These are phyloP conservation scores for Centropristis striata DNA, from an alignment of 2,113 vertebrate genomes.

Conservation along the genomic window DNA sequence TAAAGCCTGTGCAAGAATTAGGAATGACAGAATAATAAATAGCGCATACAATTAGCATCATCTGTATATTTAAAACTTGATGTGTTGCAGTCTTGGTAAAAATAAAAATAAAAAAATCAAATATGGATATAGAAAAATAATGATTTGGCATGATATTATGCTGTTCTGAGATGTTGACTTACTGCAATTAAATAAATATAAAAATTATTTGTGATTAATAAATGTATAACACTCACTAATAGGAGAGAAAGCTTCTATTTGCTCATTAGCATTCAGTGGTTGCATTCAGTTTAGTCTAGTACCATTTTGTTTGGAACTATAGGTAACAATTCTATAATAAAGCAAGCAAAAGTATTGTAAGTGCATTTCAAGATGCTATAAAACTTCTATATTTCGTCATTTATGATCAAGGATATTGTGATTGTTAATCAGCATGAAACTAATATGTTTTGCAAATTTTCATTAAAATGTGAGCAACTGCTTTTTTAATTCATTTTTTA, in stretches of 20 bases:
- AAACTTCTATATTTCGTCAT: background rate
- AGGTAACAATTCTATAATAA: background rate
- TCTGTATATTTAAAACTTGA: conserved; percentile 27
- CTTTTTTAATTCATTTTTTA: background rate
- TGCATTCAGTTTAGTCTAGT: background rate
- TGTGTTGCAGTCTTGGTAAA: background rate
- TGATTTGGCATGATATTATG: background rate
- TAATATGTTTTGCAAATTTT: background rate
- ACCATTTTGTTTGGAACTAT: background rate
- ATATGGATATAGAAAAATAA: background rate
- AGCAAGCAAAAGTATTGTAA: background rate
- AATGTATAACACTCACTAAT: conserved; percentile 1
- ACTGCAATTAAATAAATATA: background rate
- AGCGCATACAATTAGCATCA: conserved; percentile 28
- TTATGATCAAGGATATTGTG: background rate
- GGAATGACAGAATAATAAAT: conserved; percentile 53
- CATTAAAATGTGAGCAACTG: background rate
- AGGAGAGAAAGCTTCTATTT: background rate
- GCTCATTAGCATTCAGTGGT: conserved; percentile 8
- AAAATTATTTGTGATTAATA: conserved; percentile 5
- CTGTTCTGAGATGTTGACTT: background rate
- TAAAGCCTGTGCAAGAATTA: conserved; percentile 49
- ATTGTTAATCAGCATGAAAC: background rate
- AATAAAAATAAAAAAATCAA: background rate
- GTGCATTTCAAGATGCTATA: background rate